A percentile compares a stretch with the other conserved stretches of the same genome.
These are phyloP conservation scores for Morelia viridis DNA, from an alignment of 2,797 vertebrate species.

Conservation along the genomic window DNA sequence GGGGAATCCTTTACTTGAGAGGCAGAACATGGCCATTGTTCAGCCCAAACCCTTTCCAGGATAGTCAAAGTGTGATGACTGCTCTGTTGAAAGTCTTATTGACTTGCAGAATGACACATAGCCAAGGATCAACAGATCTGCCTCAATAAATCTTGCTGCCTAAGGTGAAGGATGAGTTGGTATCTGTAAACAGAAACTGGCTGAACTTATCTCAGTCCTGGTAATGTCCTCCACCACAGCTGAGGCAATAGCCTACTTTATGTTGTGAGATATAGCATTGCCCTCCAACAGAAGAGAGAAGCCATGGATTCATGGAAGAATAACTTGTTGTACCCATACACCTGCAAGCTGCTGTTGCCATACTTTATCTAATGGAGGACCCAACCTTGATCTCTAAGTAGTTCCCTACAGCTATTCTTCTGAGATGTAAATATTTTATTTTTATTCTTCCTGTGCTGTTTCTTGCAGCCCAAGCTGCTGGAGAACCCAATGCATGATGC, in stretches of 20 bases:
- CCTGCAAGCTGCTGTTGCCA: not conserved
- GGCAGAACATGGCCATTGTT: not conserved
- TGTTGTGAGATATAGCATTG: not conserved
- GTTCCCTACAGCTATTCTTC: too few relatives aligned
- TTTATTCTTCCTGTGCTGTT: not conserved
- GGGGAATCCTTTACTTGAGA: not conserved
- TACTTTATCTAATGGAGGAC: not conserved
- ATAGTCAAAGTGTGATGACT: not conserved
- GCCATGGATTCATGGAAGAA: not conserved
- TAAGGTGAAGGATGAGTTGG: not conserved
- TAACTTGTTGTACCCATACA: not conserved
- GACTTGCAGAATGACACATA: not conserved
- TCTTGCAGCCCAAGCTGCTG: constrained; percentile 80
- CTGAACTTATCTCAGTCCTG: not conserved
- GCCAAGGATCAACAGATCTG: not conserved
- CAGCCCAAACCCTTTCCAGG: not conserved
- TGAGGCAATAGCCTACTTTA: not conserved
- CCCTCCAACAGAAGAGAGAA: not conserved
- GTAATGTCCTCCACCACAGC: not conserved
- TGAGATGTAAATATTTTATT: not conserved
- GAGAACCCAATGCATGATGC: constrained; percentile 86
- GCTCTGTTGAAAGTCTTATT: not conserved
- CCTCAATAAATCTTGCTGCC: not conserved
- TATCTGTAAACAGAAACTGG: not conserved
- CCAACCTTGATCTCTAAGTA: not conserved